phyloP scores from a whole-genome alignment of 2,797 vertebrate genomes.

The Chloroceryle inda region DNA sequence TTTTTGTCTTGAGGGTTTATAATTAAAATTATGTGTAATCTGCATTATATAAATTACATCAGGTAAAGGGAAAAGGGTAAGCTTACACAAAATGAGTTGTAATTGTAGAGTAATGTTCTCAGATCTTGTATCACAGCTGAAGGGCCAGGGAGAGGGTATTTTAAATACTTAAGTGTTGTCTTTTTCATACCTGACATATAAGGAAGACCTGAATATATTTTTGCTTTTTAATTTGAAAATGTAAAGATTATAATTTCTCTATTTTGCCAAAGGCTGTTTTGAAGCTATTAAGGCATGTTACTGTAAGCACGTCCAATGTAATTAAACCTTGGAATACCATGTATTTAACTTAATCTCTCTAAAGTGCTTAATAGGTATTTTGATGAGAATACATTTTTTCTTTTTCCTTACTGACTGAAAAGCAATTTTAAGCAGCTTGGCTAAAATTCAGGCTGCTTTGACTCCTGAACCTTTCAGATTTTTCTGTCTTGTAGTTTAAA shows the following conservation, averaged over 20 bases:
- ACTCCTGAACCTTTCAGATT: neutral
- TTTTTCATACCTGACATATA: neutral
- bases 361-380: slow-evolving; percentile 7
- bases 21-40: neutral
- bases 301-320: slow-evolving; percentile 15
- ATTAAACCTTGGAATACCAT: slow-evolving; percentile 42
- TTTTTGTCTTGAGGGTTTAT: neutral
- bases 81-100: neutral
- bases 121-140: slow-evolving; percentile 28
- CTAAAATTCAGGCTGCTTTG: neutral
- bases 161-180: neutral
- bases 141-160: slow-evolving; percentile 44
- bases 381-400: neutral
- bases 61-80: slow-evolving; percentile 8
- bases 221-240: slow-evolving; percentile 44
- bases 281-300: neutral
- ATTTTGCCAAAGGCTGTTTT: slow-evolving; percentile 48
- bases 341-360: slow-evolving; percentile 11
- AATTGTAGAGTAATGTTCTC: neutral
- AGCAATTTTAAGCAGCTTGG: neutral
- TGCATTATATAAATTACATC: neutral
- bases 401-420: neutral
- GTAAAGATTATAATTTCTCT: neutral
- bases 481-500: neutral
- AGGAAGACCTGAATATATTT: slow-evolving; percentile 2